These are phyloP conservation scores for Anastatus disparis DNA, from an alignment of 1,140 invertebrate genomes.

Conservation along the genomic window DNA sequence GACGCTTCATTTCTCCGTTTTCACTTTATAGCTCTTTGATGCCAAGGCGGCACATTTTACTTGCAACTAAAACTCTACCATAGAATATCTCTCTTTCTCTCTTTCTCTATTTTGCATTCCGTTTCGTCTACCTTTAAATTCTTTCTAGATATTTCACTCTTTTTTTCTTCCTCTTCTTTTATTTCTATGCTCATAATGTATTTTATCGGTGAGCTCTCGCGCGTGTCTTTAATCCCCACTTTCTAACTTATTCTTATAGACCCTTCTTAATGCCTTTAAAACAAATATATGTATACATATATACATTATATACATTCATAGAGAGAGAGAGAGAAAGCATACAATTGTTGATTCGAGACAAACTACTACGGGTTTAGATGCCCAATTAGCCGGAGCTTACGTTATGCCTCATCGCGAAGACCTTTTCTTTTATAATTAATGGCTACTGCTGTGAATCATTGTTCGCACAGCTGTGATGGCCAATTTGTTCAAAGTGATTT, in stretches of 20 bases:
- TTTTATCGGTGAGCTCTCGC: slow-evolving; percentile 19
- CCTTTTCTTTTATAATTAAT: slow-evolving; percentile 17
- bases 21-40: neutral
- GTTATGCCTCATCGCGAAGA: no score
- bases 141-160: slow-evolving; percentile 31
- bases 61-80: no score
- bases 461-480: slow-evolving; percentile 10
- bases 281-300: no score
- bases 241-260: no score
- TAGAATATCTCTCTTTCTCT: no score
- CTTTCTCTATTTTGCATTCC: slow-evolving; percentile 61
- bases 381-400: no score
- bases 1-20: neutral
- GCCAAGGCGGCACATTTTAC: no score
- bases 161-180: slow-evolving; percentile 1
- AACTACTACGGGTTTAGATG: no score
- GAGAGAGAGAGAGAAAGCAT: no score
- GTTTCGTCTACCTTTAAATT: slow-evolving; percentile 49
- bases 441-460: slow-evolving; percentile 16
- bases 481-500: neutral
- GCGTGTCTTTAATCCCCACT: neutral
- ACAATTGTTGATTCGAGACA: no score
- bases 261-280: no score
- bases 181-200: slow-evolving; percentile 16
- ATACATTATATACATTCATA: no score